A percentile compares a stretch with the other conserved stretches of the same genome.
Evolutionary conservation across 2,888 invertebrate genomes (phyloP).

Genomic region (Noctua janthe): DNA sequence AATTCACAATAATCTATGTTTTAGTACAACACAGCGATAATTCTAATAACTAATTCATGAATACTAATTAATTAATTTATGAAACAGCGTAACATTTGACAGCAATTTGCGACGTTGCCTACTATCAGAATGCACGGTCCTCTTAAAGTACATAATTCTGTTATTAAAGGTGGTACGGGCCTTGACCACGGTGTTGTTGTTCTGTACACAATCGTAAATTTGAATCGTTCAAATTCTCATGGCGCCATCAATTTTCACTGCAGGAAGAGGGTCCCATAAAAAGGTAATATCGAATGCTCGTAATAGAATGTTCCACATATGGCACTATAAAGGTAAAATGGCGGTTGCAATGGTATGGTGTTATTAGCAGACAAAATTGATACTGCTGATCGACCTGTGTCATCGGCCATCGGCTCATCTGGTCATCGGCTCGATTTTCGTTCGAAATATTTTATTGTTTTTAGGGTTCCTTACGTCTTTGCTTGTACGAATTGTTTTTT

Average conservation of each 20-base stretch:
- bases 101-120: background rate
- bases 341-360: slow-evolving; percentile 26
- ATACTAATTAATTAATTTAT: no score
- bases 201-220: slow-evolving; percentile 33
- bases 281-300: slow-evolving; percentile 26
- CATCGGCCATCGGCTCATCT: no score
- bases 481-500: background rate
- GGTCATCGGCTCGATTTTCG: background rate
- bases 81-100: no score
- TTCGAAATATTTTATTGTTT: background rate
- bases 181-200: background rate
- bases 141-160: no score
- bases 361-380: slow-evolving; percentile 37
- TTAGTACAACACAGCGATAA: no score
- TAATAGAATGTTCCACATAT: slow-evolving; percentile 45
- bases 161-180: background rate
- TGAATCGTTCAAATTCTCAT: slow-evolving; percentile 5
- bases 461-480: background rate
- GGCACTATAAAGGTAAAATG: slow-evolving; percentile 40
- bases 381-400: slow-evolving; percentile 15
- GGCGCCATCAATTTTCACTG: slow-evolving; percentile 36
- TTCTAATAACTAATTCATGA: no score
- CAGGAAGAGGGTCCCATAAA: slow-evolving; percentile 28
- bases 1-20: no score
- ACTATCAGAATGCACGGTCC: background rate